These are phyloP conservation scores for Microdon myrmicae DNA, from an alignment of 2,888 invertebrate genomes.

Conservation along the genomic window DNA sequence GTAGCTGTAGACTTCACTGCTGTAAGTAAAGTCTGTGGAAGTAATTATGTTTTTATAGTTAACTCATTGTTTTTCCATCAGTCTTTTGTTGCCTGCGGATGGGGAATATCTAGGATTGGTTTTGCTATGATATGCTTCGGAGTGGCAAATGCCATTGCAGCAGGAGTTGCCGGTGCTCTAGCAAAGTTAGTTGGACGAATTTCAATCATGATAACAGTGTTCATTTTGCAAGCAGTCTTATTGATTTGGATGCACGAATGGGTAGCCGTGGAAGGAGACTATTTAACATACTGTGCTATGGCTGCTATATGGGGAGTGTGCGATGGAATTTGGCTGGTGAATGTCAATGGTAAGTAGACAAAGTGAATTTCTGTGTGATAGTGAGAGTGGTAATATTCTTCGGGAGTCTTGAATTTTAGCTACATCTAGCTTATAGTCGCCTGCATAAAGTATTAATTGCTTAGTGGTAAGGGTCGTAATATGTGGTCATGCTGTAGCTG, in stretches of 20 bases:
- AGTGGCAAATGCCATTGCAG: constrained; percentile 86
- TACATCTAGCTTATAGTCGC: too few species aligned
- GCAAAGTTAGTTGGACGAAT: constrained; percentile 80
- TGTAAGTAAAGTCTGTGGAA: constrained; percentile 67
- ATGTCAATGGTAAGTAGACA: constrained; percentile 87
- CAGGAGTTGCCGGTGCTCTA: constrained; percentile 81
- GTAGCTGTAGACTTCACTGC: constrained; percentile 86
- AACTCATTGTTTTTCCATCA: constrained; percentile 62
- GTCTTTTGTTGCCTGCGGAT: constrained; percentile 87
- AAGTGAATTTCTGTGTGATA: neutral
- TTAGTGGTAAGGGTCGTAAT: too few species aligned
- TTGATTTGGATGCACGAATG: constrained; percentile 77
- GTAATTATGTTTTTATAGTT: neutral
- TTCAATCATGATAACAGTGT: constrained; percentile 80
- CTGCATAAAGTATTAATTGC: too few species aligned
- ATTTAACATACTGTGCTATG: constrained; percentile 78
- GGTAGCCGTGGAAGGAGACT: constrained; percentile 77
- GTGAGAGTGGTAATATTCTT: too few species aligned
- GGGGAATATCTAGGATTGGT: constrained; percentile 91
- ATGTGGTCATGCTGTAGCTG: too few species aligned
- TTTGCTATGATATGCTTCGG: constrained; percentile 95
- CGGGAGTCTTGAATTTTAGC: too few species aligned
- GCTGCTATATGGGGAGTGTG: constrained; percentile 89
- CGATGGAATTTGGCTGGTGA: constrained; percentile 91
- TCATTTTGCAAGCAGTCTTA: constrained; percentile 76